Percentiles rank a stretch among this genome's conserved stretches.
Evolutionary conservation across 2,888 invertebrate genomes (phyloP).

Genomic region (Biston stratarius): DNA sequence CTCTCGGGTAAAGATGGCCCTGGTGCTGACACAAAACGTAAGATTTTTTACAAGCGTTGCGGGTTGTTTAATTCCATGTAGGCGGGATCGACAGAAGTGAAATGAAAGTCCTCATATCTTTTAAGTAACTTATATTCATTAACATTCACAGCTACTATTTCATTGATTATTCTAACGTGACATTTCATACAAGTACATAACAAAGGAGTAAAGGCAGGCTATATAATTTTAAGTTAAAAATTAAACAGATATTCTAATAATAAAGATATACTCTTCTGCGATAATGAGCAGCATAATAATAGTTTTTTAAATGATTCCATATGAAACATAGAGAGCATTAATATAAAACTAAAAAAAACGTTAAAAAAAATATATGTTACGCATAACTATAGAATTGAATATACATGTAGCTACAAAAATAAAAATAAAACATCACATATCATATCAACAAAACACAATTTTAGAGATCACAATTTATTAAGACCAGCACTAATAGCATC

Average conservation of each 20-base stretch:
- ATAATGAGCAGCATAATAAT: background rate
- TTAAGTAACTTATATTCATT: conserved; percentile 48
- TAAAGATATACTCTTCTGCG: background rate
- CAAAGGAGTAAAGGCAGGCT: conserved; percentile 4
- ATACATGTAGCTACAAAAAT: conserved; percentile 27
- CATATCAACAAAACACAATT: conserved; percentile 63
- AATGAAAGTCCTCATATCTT: background rate
- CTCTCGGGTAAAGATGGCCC: too few relatives aligned
- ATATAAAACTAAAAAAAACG: conserved; percentile 26
- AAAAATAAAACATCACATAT: conserved; percentile 45
- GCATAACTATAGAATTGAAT: conserved; percentile 11
- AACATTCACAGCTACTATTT: conserved; percentile 54
- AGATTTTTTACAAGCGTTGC: too few relatives aligned
- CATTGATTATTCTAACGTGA: conserved; percentile 35
- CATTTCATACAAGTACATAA: conserved; percentile 21
- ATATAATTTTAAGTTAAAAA: background rate
- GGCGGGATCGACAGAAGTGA: too few relatives aligned
- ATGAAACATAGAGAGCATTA: conserved; percentile 29
- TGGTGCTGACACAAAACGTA: too few relatives aligned
- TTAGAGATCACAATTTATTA: conserved; percentile 74
- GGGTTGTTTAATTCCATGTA: too few relatives aligned
- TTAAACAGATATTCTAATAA: background rate
- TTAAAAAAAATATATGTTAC: conserved; percentile 30
- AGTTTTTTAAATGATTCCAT: background rate
- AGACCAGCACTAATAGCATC: conserved; percentile 52